Base-by-base conservation (phyloP, 1,140 invertebrate species). In the Archivesica marissinica region DNA sequence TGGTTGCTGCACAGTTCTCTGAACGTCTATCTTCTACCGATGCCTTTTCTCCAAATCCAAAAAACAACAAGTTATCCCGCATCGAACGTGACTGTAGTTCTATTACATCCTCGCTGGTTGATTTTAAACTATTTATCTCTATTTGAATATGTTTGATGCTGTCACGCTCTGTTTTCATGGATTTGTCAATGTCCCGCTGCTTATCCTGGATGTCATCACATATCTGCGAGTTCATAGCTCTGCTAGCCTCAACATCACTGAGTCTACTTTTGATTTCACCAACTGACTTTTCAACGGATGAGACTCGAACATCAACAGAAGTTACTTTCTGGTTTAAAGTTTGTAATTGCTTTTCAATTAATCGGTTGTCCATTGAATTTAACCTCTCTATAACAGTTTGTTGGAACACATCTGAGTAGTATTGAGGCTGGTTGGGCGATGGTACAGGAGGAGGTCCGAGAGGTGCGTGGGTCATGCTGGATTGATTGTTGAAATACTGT, bases 301-400 rank as follows among this genome's bases (percentile, higher is more conserved):
- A 20, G 2, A 68, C 64, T 15, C 30, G 30, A 35, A 2, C 23
- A 2, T 68, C 64, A 2, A 68, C 39, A 2, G 35, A 38, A 7
- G 30, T n/a, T n/a, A 68, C 23, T 68, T 68, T 68, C 17, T 38
- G 39, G 11, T 30, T 38, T 15, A 68, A 20, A 39, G 2, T 44
- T 25, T 30, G 20, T n/a, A 68, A 25, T n/a, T 68, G 64, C 20
- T 39, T 68, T 39, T 68, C 64, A 68, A n/a, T 68, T 9, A 68
- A 44, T 13, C 64, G 20, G 13, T 68, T 68, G 23, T 68, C 64
- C 64, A 68, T 68, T 2, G 64, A 68, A 39, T 68, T 68, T 39
- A 68, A n/a, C 39, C 39, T 68, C 23, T 68, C 64, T 6, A 68
- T 38, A 3, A 68, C 39, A n/a, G 33, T 38, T 38, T 68, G 64